Evolutionary conservation across 2,113 vertebrate species (phyloP), one percentile per base, ranked within the genome.

Genomic region (Sylvietta virens): DNA sequence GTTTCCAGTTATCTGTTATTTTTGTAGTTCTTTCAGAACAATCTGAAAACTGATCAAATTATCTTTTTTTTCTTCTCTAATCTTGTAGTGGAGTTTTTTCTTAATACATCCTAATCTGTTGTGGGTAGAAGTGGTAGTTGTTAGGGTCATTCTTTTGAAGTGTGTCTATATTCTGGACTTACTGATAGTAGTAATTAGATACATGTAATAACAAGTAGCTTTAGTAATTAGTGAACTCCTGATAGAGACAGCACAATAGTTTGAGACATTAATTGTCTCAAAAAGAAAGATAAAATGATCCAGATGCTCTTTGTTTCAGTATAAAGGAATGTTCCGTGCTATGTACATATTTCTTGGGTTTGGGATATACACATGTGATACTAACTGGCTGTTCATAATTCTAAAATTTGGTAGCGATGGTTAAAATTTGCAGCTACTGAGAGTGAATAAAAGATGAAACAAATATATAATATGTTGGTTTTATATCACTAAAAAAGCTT

Each of bases 21-120:
- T 97, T 86, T 96, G 79, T 94, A 93, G 80, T 67, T 93, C 82
- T 93, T 91, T 94, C 67, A 95, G 90, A 95, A 93, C 79, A 90
- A 77, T 86, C 82, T 77, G 67, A 82, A 97, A 95, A 91, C 83
- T 92, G 85, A 92, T 96, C 60, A 83, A 88, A 4, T 90, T 91
- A 7, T 54, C 44, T 65, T 64, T 70, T 81, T 79, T 64, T 33
- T 35, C 5, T 31, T 71, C 33, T 81, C 67, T 96, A 58, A 88
- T 96, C 44, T 88, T 77, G 18, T 72, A 69, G 54, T 64, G 30
- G 1, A 0, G 26, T 72, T 64, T 90, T 83, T 92, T 67, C 60
- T 81, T 74, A 65, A 40, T 74, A 19, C 3, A 0, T 90, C 79
- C 51, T 81, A 47, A 70, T 93, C 82, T 86, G 51, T 92, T 90